Conservation (phyloP, 2,113 vertebrate genomes). For the Pluvialis apricaria region DNA sequence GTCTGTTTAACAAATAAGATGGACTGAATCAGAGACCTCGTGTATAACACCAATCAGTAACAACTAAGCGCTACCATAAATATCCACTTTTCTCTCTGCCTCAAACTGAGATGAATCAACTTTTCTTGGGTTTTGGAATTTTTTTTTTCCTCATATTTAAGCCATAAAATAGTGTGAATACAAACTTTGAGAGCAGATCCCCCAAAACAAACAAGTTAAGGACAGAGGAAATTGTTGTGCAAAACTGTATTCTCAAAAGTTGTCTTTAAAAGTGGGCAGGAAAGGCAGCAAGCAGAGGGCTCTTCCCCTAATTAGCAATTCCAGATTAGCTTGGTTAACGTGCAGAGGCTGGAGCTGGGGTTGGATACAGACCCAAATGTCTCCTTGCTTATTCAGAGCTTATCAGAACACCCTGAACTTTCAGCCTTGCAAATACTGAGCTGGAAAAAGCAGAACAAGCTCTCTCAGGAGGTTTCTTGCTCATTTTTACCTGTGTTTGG, state of each 20-base stretch:
- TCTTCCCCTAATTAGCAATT: neutral
- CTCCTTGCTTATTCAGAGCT: conserved; percentile 27
- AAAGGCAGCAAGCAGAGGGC: neutral
- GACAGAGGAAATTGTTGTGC: neutral
- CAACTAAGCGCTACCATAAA: neutral
- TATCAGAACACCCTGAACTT: conserved; percentile 42
- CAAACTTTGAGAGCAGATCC: neutral
- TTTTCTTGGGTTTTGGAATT: neutral
- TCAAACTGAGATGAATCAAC: neutral
- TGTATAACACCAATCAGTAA: neutral
- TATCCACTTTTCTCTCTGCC: neutral
- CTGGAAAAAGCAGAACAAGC: neutral
- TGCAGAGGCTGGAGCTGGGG: neutral
- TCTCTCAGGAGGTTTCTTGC: conserved; percentile 22
- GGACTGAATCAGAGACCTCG: neutral
- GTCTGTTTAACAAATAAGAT: neutral
- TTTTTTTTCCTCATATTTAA: neutral
- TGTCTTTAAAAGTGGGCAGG: neutral
- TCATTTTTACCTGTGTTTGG: conserved; percentile 9
- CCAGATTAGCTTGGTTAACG: neutral
- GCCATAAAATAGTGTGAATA: neutral
- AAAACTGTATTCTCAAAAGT: neutral
- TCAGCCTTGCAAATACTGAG: neutral
- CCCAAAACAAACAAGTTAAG: neutral
- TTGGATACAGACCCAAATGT: neutral